Conservation (phyloP, 1,140 invertebrate species). For the Lysiphlebus fabarum region DNA sequence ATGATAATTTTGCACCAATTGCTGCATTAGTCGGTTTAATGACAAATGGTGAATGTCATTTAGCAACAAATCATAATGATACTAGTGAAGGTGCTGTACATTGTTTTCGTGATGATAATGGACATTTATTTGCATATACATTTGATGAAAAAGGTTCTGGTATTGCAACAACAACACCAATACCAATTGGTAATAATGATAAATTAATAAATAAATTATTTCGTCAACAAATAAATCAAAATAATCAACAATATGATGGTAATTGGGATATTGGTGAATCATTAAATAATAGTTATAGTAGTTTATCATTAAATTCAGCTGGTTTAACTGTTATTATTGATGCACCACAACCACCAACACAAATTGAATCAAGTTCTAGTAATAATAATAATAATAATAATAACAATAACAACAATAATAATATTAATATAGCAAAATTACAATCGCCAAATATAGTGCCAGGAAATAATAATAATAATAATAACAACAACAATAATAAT, state of each 20-base stretch:
- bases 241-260: slow-evolving; percentile 30
- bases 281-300: slow-evolving; percentile 57
- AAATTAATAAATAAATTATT: slow-evolving; percentile 45
- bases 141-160: slow-evolving; percentile 76
- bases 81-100: slow-evolving; percentile 84
- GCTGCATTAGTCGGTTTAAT: slow-evolving; percentile 48
- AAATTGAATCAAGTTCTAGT: slow-evolving; percentile 17
- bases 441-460: slow-evolving; percentile 31
- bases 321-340: slow-evolving; percentile 62
- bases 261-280: slow-evolving; percentile 52
- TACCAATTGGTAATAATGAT: slow-evolving; percentile 47
- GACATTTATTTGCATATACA: slow-evolving; percentile 76
- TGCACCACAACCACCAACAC: slow-evolving; percentile 53
- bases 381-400: too few species aligned
- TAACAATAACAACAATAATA: slow-evolving; percentile 29
- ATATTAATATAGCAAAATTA: background rate
- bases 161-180: slow-evolving; percentile 53
- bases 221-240: slow-evolving; percentile 47
- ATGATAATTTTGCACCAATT: slow-evolving; percentile 38
- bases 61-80: slow-evolving; percentile 82
- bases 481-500: slow-evolving; percentile 26
- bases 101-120: slow-evolving; percentile 73
- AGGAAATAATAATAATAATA: too few species aligned
- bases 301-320: slow-evolving; percentile 58
- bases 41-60: slow-evolving; percentile 59